These are phyloP conservation scores for Neofelis nebulosa DNA, from an alignment of 2,113 vertebrate genomes.

Conservation along the genomic window DNA sequence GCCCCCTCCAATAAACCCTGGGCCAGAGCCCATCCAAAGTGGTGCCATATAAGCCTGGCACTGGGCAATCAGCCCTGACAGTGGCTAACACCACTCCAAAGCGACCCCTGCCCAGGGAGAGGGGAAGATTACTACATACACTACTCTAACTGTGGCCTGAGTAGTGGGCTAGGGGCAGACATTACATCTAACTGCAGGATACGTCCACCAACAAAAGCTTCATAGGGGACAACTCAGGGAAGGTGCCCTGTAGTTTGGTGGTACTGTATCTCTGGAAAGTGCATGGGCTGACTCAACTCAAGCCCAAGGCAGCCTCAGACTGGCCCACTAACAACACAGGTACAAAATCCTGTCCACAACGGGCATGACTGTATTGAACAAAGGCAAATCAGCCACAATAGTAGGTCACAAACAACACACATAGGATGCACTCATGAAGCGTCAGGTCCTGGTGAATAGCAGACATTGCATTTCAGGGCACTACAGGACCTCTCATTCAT, in stretches of 20 bases:
- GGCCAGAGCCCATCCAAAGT: not conserved
- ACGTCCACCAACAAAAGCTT: not conserved
- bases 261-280: not conserved
- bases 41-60: not conserved
- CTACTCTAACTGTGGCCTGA: not conserved
- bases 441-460: not conserved
- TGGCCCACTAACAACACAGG: not conserved
- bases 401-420: not conserved
- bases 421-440: not conserved
- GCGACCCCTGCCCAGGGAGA: not conserved
- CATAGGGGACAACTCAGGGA: not conserved
- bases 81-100: not conserved
- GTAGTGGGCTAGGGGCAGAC: not conserved
- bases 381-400: not conserved
- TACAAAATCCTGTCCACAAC: not conserved
- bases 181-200: not conserved
- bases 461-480: not conserved
- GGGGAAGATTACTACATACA: not conserved
- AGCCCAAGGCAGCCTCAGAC: not conserved
- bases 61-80: not conserved
- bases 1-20: not conserved
- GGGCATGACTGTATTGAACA: not conserved
- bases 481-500: not conserved
- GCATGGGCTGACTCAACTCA: not conserved
- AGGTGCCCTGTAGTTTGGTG: not conserved